These are phyloP conservation scores for Apocheima hispidaria DNA, from an alignment of 2,888 invertebrate species.

Conservation along the genomic window DNA sequence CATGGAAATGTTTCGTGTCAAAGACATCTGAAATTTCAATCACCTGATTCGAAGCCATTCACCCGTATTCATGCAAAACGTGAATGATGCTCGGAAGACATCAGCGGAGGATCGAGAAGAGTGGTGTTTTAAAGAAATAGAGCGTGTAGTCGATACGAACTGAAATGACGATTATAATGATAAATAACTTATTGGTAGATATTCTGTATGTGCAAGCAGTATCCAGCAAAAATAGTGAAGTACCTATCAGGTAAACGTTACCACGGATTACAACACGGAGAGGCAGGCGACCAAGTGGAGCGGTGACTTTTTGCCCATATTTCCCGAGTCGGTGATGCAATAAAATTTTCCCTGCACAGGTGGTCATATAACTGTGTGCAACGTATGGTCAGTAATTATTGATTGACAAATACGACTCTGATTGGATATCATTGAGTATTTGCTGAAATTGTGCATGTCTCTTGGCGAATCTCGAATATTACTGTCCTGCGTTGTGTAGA, in stretches of 20 bases:
- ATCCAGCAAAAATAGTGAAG: slow-evolving; percentile 16
- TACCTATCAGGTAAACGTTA: slow-evolving; percentile 23
- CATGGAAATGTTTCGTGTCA: not conserved
- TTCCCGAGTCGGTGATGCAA: slow-evolving; percentile 37
- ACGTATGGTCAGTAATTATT: slow-evolving; percentile 16
- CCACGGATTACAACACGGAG: slow-evolving; percentile 28
- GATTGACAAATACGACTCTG: slow-evolving; percentile 18
- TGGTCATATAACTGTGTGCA: slow-evolving; percentile 25
- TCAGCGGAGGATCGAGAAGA: no score
- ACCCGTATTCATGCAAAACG: no score
- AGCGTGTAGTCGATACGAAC: no score
- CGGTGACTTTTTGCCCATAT: slow-evolving; percentile 38
- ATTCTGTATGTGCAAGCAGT: not conserved
- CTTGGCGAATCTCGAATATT: not conserved
- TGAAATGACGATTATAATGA: no score
- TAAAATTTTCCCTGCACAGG: slow-evolving; percentile 33
- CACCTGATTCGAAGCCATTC: no score
- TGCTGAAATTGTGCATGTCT: not conserved
- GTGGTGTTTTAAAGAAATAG: no score
- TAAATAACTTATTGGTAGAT: no score
- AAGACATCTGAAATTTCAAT: no score
- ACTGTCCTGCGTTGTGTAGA: not conserved
- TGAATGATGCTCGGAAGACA: no score
- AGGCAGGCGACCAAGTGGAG: not conserved
- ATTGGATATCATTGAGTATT: slow-evolving; percentile 3